Conservation (phyloP, 2,797 vertebrate species). For the Balearica regulorum region DNA sequence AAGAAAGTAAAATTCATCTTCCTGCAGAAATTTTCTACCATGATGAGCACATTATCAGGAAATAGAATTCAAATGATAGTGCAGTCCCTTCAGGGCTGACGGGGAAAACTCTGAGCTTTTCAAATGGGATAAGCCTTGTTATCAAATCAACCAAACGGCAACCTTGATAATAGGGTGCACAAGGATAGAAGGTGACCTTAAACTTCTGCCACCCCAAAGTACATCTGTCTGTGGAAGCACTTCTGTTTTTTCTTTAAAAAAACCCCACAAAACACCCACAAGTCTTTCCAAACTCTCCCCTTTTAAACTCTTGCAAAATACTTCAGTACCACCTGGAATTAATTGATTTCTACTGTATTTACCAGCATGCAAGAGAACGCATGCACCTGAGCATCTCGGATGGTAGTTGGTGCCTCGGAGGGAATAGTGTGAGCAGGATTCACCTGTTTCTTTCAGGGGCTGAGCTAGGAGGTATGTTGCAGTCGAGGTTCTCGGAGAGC, state of each 20-base stretch:
- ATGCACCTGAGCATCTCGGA: neutral
- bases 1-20: conserved; percentile 47
- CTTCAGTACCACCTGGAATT: neutral
- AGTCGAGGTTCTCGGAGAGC: fast-evolving
- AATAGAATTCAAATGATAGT: conserved; percentile 38
- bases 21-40: conserved; percentile 45
- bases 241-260: neutral
- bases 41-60: conserved; percentile 49
- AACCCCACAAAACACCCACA: too few relatives aligned
- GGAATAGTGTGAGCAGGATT: neutral
- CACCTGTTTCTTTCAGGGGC: neutral
- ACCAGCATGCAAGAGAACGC: neutral
- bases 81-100: neutral
- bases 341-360: neutral
- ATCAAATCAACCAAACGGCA: neutral
- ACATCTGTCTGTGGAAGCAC: neutral
- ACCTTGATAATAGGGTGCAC: neutral
- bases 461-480: neutral
- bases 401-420: neutral
- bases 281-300: neutral
- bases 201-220: neutral
- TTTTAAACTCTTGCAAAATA: neutral
- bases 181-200: neutral
- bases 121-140: neutral
- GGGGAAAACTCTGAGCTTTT: neutral